These are phyloP conservation scores for Aleiodes sp. DNA, from an alignment of 1,140 invertebrate species.

Conservation along the genomic window DNA sequence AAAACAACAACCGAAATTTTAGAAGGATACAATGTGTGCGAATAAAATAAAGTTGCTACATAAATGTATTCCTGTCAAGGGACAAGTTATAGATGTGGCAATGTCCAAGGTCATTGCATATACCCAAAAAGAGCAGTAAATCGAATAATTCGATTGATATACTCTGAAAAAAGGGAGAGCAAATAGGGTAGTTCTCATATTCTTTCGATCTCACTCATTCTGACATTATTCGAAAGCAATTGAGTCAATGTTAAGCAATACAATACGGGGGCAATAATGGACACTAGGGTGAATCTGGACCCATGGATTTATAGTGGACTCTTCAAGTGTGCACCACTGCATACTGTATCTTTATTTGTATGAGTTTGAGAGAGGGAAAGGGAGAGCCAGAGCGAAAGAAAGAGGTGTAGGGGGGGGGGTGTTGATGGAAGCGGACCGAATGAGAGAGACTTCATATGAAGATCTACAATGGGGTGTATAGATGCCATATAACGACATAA, in stretches of 20 bases:
- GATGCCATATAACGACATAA: conserved; percentile 47
- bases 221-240: conserved; percentile 66
- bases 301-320: conserved; percentile 32
- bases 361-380: not conserved
- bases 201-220: conserved; percentile 25
- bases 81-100: conserved; percentile 8
- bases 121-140: conserved; percentile 59
- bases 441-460: not conserved
- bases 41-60: not conserved
- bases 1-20: conserved; percentile 17
- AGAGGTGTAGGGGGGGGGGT: not conserved
- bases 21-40: not conserved
- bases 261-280: conserved; percentile 67
- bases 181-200: conserved; percentile 25
- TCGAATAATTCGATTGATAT: conserved; percentile 63
- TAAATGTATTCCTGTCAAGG: not conserved
- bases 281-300: conserved; percentile 63
- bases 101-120: conserved; percentile 9
- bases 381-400: not conserved
- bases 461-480: conserved; percentile 38
- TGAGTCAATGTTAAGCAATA: conserved; percentile 66
- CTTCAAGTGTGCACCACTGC: conserved; percentile 18
- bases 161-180: conserved; percentile 29
- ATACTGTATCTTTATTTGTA: not conserved
- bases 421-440: not conserved